Evolutionary conservation across 2,888 invertebrate species (phyloP), one percentile per base, ranked within the genome.

Genomic region (Panorpa germanica): DNA sequence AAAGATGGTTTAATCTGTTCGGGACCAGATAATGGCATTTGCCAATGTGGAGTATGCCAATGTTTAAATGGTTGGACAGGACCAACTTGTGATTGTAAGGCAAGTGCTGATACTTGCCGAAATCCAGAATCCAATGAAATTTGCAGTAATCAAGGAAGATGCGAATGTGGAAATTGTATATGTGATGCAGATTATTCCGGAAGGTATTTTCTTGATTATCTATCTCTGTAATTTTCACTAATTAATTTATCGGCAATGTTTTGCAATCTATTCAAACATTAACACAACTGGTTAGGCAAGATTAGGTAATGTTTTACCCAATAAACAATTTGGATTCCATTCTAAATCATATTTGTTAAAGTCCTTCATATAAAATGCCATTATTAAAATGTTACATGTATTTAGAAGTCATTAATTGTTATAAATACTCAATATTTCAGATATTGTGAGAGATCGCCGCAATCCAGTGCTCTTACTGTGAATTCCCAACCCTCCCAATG

Each of bases 361-460:
- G n/a, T n/a, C n/a, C n/a, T n/a, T n/a, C n/a, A n/a, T n/a, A n/a
- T n/a, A n/a, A n/a, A n/a, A n/a, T n/a, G n/a, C n/a, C n/a, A n/a
- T n/a, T n/a, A n/a, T n/a, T n/a, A n/a, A n/a, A n/a, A n/a, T n/a
- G n/a, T n/a, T n/a, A n/a, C n/a, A n/a, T n/a, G n/a, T n/a, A n/a
- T n/a, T n/a, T n/a, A n/a, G n/a, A n/a, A n/a, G n/a, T n/a, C n/a
- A n/a, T n/a, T n/a, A n/a, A n/a, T n/a, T n/a, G n/a, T n/a, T n/a
- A n/a, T n/a, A n/a, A n/a, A n/a, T n/a, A n/a, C n/a, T n/a, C n/a
- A n/a, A n/a, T n/a, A n/a, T n/a, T n/a, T 96, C 20, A 48, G 46
- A 41, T 83, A 70, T 47, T 98, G 96, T 52, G 90, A 95, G 47
- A 82, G 82, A 40, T 96, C 95, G 46, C 88, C 91, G 3, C 88